Base-by-base conservation (phyloP, 1,140 invertebrate species). In the Drosophila tani region DNA sequence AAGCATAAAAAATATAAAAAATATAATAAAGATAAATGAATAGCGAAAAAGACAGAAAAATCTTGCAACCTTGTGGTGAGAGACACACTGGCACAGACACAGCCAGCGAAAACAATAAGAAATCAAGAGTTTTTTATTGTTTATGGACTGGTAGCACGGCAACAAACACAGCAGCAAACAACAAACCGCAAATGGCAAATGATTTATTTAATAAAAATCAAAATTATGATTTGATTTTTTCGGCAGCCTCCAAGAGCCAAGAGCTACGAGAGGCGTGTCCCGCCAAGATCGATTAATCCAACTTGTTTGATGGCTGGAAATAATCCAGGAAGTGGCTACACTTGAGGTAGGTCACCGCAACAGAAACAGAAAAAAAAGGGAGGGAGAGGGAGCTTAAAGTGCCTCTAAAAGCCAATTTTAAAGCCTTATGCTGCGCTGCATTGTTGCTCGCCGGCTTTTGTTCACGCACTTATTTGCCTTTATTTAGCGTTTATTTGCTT, bases 381-480 rank as follows among this genome's bases (percentile, higher is more conserved):
- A 5, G 15, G 19, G 7, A 27, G 21, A 32, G 46, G 35, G 53
- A 56, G 53, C 14, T 19, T 15, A 73, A 73, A 70, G 75, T 85
- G 71, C 53, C 58, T 68, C 69, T 83, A 81, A 87, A 78, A 78
- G 81, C 73, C 81, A 80, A 66, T 77, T 81, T 80, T 71, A 50
- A 77, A 77, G 74, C 43, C 75, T 62, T 60, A 56, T 80, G 56
- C 57, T 74, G 35, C 27, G 40, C 35, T 56, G 78, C 82, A 85
- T 85, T 85, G 82, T 86, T 81, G 82, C 46, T 75, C 24, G 65
- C 66, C 59, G 65, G 64, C 64, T 59, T 24, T 85, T 85, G 82
- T 81, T 81, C 67, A 84, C 82, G 82, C 82, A 85, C 79, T 87
- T 88, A 88, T 87, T 87, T 87, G 76, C 65, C 79, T 88, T 87